These are phyloP conservation scores for Chelonia mydas DNA, from an alignment of 2,797 vertebrate species.

Conservation along the genomic window DNA sequence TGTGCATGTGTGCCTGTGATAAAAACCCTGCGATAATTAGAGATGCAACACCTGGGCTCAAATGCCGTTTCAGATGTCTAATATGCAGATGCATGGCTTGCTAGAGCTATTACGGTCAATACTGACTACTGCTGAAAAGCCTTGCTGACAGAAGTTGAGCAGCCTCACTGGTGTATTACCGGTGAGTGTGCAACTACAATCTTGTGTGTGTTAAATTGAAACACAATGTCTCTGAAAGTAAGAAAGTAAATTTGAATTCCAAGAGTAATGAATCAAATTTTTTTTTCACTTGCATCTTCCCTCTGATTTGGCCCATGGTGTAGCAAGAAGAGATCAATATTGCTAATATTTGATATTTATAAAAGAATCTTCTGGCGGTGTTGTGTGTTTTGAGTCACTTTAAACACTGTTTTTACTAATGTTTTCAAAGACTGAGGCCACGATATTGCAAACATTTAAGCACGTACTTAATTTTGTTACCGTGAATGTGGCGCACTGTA, in stretches of 20 bases:
- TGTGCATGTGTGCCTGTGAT: neutral
- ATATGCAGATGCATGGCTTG: neutral
- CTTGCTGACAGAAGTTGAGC: neutral
- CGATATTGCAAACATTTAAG: neutral
- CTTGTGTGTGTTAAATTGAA: fast-evolving
- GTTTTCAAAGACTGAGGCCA: neutral
- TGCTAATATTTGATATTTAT: neutral
- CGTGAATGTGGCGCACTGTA: neutral
- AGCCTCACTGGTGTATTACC: neutral
- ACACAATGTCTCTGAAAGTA: neutral
- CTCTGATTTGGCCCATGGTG: fast-evolving
- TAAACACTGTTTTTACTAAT: neutral
- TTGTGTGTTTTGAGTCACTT: fast-evolving
- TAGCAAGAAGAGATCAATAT: neutral
- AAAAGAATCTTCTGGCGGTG: neutral
- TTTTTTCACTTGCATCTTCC: neutral
- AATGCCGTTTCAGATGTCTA: conserved; percentile 6
- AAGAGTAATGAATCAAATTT: fast-evolving
- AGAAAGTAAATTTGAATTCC: fast-evolving
- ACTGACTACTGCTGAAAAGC: neutral
- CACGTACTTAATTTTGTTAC: neutral
- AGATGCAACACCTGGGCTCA: conserved; percentile 61
- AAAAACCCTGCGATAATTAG: conserved; percentile 42
- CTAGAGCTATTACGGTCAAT: neutral
- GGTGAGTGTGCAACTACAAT: fast-evolving